Base-by-base conservation (phyloP, 2,113 vertebrate species). In the Amazona guildingii region DNA sequence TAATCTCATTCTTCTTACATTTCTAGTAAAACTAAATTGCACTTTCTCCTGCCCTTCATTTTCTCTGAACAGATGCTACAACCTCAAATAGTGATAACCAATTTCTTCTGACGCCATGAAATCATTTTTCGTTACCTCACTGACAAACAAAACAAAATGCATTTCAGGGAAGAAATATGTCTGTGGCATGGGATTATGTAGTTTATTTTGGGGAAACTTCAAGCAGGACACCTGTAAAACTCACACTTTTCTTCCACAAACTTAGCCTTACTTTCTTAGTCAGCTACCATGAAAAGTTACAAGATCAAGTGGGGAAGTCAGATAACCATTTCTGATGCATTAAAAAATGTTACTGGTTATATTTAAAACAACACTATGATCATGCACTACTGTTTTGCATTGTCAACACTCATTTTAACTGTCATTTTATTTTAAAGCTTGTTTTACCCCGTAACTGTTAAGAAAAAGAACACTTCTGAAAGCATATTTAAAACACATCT, bases 351-450 rank as follows among this genome's bases (percentile, higher is more conserved):
- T 84, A 89, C 48, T 52, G 57, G 46, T 49, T 92, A 68, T 92
- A 92, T 87, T 95, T 96, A 90, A 95, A 95, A 66, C 70, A 69
- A 51, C 39, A 37, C 52, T 89, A 52, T 55, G 86, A 78, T 55
- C 39, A 61, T 13, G 87, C 2, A 0, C 44, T 84, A 48, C 84
- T 97, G 84, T 75, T 95, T 96, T 97, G 90, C 94, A 95, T 85
- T 57, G 70, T 57, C 81, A 92, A 76, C 0, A 5, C n/a, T 94
- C 72, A 54, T 66, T 95, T 89, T 86, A 95, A 87, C 81, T 76
- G 59, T 41, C 52, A 66, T 76, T 87, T 91, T 94, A 52, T 93
- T 88, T 86, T 75, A 61, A 94, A 84, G 52, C 37, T 63, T 81
- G 16, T 27, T 79, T 84, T 78, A 33, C 55, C 69, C 55, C 63